These are phyloP conservation scores for Actinemys pallida DNA, from an alignment of 2,113 vertebrate species.

Conservation along the genomic window DNA sequence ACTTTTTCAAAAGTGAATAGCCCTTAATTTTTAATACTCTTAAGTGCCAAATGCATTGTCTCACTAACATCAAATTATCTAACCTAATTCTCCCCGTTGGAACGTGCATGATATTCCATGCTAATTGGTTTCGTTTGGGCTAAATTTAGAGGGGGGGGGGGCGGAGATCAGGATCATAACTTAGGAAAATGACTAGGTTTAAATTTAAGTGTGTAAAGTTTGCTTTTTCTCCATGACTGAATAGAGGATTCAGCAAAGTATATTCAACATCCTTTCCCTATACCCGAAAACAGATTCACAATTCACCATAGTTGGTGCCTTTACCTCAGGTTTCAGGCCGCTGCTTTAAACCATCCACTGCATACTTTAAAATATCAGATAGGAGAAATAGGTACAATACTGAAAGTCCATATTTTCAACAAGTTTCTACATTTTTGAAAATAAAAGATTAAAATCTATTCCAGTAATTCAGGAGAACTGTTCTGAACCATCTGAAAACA, in stretches of 20 bases:
- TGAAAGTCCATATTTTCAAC: background rate
- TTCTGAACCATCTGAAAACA: background rate
- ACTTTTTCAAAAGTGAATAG: background rate
- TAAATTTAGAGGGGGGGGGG: background rate
- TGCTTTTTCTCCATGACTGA: background rate
- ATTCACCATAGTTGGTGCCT: background rate
- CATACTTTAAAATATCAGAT: background rate
- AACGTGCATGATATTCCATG: background rate
- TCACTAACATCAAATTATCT: background rate
- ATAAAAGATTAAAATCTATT: background rate
- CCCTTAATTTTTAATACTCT: background rate
- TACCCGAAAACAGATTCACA: background rate
- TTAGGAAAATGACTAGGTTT: background rate
- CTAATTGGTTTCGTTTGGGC: background rate
- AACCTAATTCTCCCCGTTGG: background rate
- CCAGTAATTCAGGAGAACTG: background rate
- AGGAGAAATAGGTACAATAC: background rate
- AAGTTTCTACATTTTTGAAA: background rate
- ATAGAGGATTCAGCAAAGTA: background rate
- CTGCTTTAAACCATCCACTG: background rate
- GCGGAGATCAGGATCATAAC: background rate
- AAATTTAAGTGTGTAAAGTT: background rate
- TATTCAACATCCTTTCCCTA: background rate
- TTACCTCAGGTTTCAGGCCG: background rate
- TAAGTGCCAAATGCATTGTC: background rate